These are phyloP conservation scores for Natrix natrix DNA, from an alignment of 2,797 vertebrate genomes.

Conservation along the genomic window DNA sequence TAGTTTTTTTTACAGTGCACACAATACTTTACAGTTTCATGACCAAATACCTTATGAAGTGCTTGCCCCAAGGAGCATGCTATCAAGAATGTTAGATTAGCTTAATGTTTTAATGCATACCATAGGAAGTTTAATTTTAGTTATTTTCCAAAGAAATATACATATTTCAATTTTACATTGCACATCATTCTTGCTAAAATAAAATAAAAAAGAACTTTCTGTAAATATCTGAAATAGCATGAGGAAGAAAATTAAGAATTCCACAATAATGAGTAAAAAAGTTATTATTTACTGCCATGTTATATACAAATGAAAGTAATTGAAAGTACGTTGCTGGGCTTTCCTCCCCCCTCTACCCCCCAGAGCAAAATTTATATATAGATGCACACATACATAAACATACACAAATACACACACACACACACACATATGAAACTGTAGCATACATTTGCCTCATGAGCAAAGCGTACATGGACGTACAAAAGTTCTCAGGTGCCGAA, in stretches of 20 bases:
- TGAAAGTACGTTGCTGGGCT: neutral
- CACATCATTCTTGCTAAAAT: neutral
- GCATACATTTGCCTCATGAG: too few species aligned
- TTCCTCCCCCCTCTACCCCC: neutral
- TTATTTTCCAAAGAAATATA: neutral
- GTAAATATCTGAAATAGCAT: neutral
- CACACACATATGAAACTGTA: too few species aligned
- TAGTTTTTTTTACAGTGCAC: neutral
- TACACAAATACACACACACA: too few species aligned
- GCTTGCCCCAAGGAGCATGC: neutral
- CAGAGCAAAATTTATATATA: neutral
- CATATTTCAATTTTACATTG: neutral
- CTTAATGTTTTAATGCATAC: neutral
- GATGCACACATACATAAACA: too few species aligned
- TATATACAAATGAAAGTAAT: neutral
- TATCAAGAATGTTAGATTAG: constrained; percentile 20
- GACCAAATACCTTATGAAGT: neutral
- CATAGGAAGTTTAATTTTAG: neutral
- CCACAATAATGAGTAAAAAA: rapidly evolving
- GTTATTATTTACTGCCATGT: neutral
- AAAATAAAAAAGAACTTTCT: neutral
- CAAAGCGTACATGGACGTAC: too few species aligned
- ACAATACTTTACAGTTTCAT: neutral
- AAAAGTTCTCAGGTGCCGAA: too few species aligned
- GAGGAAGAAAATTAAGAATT: rapidly evolving